These are phyloP conservation scores for Tubiluchus corallicola DNA, from an alignment of 2,888 invertebrate genomes.

Conservation along the genomic window DNA sequence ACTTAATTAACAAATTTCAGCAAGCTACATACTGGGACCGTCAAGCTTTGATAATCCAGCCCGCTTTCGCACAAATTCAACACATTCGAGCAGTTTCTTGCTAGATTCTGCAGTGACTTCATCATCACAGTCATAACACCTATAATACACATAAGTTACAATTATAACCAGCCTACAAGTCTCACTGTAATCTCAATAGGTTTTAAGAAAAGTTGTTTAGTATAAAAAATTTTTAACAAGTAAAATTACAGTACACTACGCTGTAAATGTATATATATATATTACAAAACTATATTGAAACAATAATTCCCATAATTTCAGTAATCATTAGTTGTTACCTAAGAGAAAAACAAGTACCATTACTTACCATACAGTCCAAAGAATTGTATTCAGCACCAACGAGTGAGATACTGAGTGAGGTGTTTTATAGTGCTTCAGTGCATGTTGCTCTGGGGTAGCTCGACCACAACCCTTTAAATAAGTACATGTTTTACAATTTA, in stretches of 20 bases:
- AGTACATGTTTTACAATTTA: too few relatives aligned
- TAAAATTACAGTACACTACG: too few relatives aligned
- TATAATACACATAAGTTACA: too few relatives aligned
- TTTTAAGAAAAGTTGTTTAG: too few relatives aligned
- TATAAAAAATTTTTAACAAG: too few relatives aligned
- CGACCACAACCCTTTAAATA: constrained; percentile 30
- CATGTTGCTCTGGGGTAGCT: constrained; percentile 23
- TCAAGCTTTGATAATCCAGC: constrained; percentile 8
- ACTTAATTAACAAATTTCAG: not conserved
- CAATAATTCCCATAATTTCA: too few relatives aligned
- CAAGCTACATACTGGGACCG: not conserved
- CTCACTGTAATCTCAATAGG: too few relatives aligned
- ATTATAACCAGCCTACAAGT: too few relatives aligned
- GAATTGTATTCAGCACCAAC: constrained; percentile 22
- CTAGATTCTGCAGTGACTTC: constrained; percentile 17
- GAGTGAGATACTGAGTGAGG: constrained; percentile 24
- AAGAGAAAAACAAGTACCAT: too few relatives aligned
- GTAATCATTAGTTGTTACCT: too few relatives aligned
- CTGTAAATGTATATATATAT: too few relatives aligned
- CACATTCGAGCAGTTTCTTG: constrained; percentile 44
- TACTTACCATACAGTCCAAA: constrained; percentile 23
- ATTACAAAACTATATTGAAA: too few relatives aligned
- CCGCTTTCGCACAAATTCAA: constrained; percentile 49
- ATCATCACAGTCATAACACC: constrained; percentile 29
- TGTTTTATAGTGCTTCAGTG: constrained; percentile 24